Evolutionary conservation across 2,797 vertebrate genomes (phyloP).

Genomic region (Okamejei kenojei): DNA sequence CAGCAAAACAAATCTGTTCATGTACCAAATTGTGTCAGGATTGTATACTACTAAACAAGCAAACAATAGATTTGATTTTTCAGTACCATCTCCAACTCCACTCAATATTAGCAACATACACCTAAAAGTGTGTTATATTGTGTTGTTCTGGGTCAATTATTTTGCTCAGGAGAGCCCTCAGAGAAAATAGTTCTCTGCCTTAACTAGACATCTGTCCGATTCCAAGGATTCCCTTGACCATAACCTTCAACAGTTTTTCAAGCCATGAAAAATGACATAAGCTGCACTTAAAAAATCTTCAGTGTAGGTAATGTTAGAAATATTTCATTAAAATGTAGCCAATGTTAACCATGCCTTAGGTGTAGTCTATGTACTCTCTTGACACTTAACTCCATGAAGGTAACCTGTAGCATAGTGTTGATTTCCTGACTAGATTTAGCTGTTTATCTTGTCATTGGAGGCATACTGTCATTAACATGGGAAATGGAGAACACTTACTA

Average conservation of each 20-base stretch:
- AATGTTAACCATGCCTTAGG: not conserved
- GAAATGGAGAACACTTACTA: too few species aligned
- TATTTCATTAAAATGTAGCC: not conserved
- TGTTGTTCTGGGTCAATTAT: not conserved
- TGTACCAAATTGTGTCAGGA: not conserved
- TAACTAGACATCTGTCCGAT: too few species aligned
- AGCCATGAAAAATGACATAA: not conserved
- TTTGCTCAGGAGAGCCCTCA: not conserved
- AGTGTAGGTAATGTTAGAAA: not conserved
- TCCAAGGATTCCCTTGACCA: too few species aligned
- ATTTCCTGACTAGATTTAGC: too few species aligned
- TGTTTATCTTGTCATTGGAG: too few species aligned
- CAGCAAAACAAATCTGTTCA: not conserved
- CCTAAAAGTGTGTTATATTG: not conserved
- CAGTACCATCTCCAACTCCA: not conserved
- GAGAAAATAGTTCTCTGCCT: not conserved
- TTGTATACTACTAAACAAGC: not conserved
- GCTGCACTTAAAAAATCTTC: not conserved
- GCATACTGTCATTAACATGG: too few species aligned
- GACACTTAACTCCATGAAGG: too few species aligned
- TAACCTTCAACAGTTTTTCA: not conserved
- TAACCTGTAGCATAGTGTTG: too few species aligned
- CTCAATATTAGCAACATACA: not conserved
- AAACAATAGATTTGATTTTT: not conserved
- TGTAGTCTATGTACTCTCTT: not conserved